Evolutionary conservation across 2,797 vertebrate species (phyloP).

Genomic region (Sebastes wilsoni): DNA sequence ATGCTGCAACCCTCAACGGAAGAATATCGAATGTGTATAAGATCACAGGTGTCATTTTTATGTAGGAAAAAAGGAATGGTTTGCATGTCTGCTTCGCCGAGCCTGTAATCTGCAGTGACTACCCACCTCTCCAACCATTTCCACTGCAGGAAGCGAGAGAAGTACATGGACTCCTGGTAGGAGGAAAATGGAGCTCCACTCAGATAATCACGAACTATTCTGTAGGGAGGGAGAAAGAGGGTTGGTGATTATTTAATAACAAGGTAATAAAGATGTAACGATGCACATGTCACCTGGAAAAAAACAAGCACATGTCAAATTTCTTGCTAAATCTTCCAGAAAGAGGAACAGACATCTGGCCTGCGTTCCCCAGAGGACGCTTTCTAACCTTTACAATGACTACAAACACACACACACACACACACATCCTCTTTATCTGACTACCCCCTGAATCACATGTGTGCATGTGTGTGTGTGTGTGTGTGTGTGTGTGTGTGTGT

Average conservation of each 20-base stretch:
- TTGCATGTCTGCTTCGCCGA: conserved; percentile 4
- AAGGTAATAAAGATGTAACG: background rate
- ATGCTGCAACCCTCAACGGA: background rate
- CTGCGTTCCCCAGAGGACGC: background rate
- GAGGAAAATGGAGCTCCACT: conserved; percentile 90
- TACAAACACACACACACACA: background rate
- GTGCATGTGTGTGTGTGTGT: background rate
- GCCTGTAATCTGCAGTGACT: conserved; percentile 28
- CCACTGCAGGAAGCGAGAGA: conserved; percentile 95
- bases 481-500: background rate
- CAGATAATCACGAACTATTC: conserved; percentile 91
- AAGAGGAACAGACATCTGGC: background rate
- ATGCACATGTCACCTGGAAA: conserved; percentile 2
- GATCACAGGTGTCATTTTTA: background rate
- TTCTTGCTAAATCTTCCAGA: background rate
- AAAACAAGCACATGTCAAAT: background rate
- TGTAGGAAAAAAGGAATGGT: background rate
- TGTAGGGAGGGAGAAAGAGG: conserved; percentile 59
- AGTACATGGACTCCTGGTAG: conserved; percentile 92
- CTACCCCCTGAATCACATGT: conserved; percentile 8
- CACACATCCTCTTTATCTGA: conserved; percentile 20
- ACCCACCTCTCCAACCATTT: conserved; percentile 96
- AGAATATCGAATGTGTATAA: background rate
- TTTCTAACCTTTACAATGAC: conserved; percentile 17
- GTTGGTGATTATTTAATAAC: conserved; percentile 36